A percentile compares a stretch with the other conserved stretches of the same genome.
Conservation (phyloP, 2,888 invertebrate genomes). For the Cecidostiba fungosa region DNA sequence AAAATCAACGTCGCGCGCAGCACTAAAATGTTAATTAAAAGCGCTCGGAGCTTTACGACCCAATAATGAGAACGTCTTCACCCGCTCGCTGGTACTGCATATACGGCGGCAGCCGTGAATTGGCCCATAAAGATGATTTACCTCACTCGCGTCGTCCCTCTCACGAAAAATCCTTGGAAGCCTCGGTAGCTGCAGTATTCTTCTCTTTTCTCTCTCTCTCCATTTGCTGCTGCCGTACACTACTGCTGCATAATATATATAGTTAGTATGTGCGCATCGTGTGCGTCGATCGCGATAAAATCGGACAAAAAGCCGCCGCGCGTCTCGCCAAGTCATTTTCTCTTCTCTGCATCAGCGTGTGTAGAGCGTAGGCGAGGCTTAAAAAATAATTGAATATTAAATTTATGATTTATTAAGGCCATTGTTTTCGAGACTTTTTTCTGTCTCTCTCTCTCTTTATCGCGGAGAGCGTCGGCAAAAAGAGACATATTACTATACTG, state of each 20-base stretch:
- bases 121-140: conserved; percentile 50
- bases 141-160: conserved; percentile 32
- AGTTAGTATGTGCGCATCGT: conserved; percentile 23
- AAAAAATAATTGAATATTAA: conserved; percentile 62
- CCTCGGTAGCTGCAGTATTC: neutral
- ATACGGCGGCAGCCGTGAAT: neutral
- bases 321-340: neutral
- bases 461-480: neutral
- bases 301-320: conserved; percentile 31
- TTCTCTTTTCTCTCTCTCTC: neutral
- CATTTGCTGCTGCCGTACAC: neutral
- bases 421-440: conserved; percentile 46
- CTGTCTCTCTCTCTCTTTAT: neutral
- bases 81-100: neutral
- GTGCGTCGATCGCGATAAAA: conserved; percentile 52
- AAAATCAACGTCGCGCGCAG: conserved; percentile 25
- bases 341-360: neutral
- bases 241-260: neutral
- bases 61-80: conserved; percentile 27
- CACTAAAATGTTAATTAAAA: conserved; percentile 48
- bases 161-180: conserved; percentile 50
- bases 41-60: conserved; percentile 11
- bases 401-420: conserved; percentile 60
- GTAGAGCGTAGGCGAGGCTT: neutral
- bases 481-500: conserved; percentile 32